Conservation (phyloP, 2,888 invertebrate species). For the Cryptops parisi region DNA sequence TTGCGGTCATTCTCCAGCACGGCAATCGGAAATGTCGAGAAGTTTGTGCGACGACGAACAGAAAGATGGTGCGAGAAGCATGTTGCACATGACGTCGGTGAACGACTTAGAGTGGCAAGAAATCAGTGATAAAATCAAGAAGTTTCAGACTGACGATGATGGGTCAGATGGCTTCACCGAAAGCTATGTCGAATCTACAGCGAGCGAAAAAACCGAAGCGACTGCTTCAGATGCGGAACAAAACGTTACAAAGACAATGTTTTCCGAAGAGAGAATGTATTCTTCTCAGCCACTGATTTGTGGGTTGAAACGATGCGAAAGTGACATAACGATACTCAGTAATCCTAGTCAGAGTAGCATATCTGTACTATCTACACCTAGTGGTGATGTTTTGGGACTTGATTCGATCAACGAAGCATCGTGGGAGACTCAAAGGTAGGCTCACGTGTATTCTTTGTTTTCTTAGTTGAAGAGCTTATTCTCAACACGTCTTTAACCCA, state of each 20-base stretch:
- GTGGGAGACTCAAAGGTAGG: background rate
- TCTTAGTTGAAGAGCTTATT: too few species aligned
- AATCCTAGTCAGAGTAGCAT: constrained; percentile 57
- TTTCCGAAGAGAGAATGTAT: background rate
- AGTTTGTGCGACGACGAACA: background rate
- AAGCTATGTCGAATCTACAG: too few species aligned
- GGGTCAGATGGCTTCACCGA: too few species aligned
- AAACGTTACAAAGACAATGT: background rate
- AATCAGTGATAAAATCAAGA: too few species aligned
- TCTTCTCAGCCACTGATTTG: background rate
- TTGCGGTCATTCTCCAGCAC: background rate
- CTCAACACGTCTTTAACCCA: too few species aligned
- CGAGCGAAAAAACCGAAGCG: too few species aligned
- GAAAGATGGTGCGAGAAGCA: too few species aligned
- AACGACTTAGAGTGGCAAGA: too few species aligned
- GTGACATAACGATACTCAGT: constrained; percentile 53
- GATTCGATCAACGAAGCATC: background rate
- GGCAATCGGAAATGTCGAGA: background rate
- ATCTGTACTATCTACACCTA: constrained; percentile 15
- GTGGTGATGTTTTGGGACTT: background rate
- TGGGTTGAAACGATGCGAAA: constrained; percentile 35
- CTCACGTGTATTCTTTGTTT: too few species aligned
- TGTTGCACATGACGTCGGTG: too few species aligned
- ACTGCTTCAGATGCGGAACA: background rate
- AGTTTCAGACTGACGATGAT: too few species aligned